These are phyloP conservation scores for Sphyrna mokarran DNA, from an alignment of 2,113 vertebrate genomes.

Conservation along the genomic window DNA sequence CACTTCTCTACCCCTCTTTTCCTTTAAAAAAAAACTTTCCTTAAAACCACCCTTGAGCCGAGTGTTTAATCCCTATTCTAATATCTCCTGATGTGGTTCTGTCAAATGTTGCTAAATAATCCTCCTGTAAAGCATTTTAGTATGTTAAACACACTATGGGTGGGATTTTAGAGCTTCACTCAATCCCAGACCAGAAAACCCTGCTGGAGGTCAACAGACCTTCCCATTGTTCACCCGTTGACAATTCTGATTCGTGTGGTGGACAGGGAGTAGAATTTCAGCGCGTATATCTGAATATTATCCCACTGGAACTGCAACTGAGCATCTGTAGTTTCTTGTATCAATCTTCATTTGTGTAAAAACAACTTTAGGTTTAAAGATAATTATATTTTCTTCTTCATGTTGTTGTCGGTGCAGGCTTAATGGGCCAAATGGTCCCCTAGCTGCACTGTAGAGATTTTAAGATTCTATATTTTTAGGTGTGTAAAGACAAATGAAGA, in stretches of 20 bases:
- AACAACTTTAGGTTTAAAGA: background rate
- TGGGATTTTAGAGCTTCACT: no score
- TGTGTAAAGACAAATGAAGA: no score
- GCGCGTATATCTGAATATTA: background rate
- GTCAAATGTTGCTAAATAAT: background rate
- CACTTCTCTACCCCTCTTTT: background rate
- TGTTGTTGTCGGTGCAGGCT: no score
- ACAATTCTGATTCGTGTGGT: no score
- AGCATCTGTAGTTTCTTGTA: background rate
- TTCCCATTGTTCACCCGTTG: no score
- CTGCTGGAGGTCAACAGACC: no score
- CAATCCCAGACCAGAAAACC: no score
- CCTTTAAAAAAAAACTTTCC: background rate
- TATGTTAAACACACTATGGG: no score
- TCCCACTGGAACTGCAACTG: background rate
- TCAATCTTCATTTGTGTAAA: background rate
- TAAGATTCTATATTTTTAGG: no score
- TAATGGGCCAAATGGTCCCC: no score
- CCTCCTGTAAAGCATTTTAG: background rate
- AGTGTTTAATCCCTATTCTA: background rate
- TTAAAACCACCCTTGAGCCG: background rate
- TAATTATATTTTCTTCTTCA: background rate
- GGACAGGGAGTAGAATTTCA: no score
- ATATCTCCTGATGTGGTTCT: background rate
- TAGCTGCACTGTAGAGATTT: no score